Percentiles rank a stretch among this genome's conserved stretches.
Evolutionary conservation across 2,797 vertebrate genomes (phyloP).

Genomic region (Okamejei kenojei): DNA sequence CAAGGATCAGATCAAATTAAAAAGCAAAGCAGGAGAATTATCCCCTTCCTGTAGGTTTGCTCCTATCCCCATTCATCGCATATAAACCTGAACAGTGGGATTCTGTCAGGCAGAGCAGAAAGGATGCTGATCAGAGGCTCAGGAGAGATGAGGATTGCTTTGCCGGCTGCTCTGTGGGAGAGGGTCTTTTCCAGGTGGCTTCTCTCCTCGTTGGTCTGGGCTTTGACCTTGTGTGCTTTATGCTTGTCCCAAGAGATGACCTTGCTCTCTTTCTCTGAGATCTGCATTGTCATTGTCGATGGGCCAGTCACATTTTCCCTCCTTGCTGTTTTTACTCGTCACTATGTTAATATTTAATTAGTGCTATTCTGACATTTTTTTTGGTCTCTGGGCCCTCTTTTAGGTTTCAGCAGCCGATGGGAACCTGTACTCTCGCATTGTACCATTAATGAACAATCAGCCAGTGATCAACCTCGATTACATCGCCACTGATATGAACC

Average conservation of each 20-base stretch:
- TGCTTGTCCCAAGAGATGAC: background rate
- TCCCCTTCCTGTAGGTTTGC: too few relatives aligned
- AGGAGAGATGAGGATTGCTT: too few relatives aligned
- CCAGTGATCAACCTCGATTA: constrained; percentile 79
- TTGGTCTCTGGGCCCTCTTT: background rate
- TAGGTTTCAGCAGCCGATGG: constrained; percentile 77
- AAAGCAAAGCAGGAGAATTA: background rate
- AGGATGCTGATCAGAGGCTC: background rate
- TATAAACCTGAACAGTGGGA: background rate
- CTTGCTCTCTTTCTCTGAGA: background rate
- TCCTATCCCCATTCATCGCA: background rate
- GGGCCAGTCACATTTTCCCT: background rate
- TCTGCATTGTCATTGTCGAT: too few relatives aligned
- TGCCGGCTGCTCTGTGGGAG: too few relatives aligned
- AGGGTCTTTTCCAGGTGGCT: background rate
- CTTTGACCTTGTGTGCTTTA: background rate
- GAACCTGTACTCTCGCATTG: constrained; percentile 66
- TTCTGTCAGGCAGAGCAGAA: background rate
- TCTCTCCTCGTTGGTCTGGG: background rate
- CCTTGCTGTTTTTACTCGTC: background rate
- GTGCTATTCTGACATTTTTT: background rate
- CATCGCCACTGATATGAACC: constrained; percentile 61
- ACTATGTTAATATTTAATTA: background rate
- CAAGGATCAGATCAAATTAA: background rate
- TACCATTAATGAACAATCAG: constrained; percentile 68